Percentiles rank a stretch among this genome's conserved stretches.
Conservation (phyloP, 2,888 invertebrate species). For the Ormyrus nitidulus region DNA sequence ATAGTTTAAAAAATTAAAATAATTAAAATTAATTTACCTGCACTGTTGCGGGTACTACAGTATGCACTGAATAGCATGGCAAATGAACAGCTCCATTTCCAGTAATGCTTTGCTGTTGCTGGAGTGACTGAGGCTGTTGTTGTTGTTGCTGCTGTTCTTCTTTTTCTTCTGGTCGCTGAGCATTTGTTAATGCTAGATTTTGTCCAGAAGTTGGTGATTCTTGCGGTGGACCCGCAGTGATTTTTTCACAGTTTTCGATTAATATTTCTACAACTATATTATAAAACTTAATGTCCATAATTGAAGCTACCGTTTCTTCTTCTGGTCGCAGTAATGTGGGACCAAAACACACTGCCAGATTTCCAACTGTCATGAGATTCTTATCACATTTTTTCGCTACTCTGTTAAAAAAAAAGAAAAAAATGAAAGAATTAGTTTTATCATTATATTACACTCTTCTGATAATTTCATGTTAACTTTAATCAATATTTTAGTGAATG, state of each 20-base stretch:
- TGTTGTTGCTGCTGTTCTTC: slow-evolving; percentile 51
- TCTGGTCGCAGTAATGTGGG: slow-evolving; percentile 96
- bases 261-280: slow-evolving; percentile 98
- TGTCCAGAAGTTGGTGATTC: slow-evolving; percentile 41
- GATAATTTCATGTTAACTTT: neutral
- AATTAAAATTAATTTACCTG: slow-evolving; percentile 42
- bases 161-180: slow-evolving; percentile 45
- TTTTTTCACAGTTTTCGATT: slow-evolving; percentile 90
- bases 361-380: slow-evolving; percentile 98
- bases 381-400: slow-evolving; percentile 89
- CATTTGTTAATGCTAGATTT: slow-evolving; percentile 41
- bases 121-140: slow-evolving; percentile 53
- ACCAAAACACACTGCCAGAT: slow-evolving; percentile 98
- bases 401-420: slow-evolving; percentile 75
- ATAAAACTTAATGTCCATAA: slow-evolving; percentile 99
- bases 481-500: neutral
- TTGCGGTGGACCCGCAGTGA: slow-evolving; percentile 72
- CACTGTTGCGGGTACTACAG: slow-evolving; percentile 57
- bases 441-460: neutral
- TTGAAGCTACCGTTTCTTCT: slow-evolving; percentile 98
- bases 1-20: neutral
- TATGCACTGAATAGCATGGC: slow-evolving; percentile 61
- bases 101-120: slow-evolving; percentile 50
- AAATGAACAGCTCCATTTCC: slow-evolving; percentile 64
- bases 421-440: slow-evolving; percentile 24